Evolutionary conservation across 2,888 invertebrate genomes (phyloP), one percentile per base, ranked within the genome.

Genomic region (Amblyjoppa fuscipennis): DNA sequence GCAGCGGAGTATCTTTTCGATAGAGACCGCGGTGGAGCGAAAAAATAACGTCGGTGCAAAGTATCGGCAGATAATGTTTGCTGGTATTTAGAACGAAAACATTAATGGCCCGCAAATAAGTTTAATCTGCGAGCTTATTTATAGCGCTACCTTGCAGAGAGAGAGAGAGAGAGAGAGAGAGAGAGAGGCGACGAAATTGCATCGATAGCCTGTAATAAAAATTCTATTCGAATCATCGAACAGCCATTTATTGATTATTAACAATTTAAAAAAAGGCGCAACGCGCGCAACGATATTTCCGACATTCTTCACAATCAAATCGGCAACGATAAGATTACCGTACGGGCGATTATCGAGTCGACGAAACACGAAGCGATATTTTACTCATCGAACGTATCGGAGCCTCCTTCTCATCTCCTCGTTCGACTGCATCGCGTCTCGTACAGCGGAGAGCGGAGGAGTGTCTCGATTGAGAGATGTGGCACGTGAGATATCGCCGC

Each of bases 381-480:
- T 64, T 64, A n/a, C 34, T 31, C 16, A 49, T 34, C 34, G 64
- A 61, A 64, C 31, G 16, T 34, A 64, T 64, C 16, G 34, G 16
- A 34, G 9, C 13, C 16, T 1, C 31, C 11, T 64, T 34, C 16
- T 34, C 16, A 16, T 66, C 34, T 53, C 38, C 16, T 51, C 64
- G 51, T 66, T 20, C 34, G 13, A 51, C 11, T 28, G 2, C 45
- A 45, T n/a, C 61, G 41, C 45, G 51, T 70, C 13, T 64, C n/a
- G 64, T 64, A n/a, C 45, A 16, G 11, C 34, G 31, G n/a, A n/a
- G 1, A 28, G 66, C 61, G 68, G 49, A 25, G 49, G 38, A 56
- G 70, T 49, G 38, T 56, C 56, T 71, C 78, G 78, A 78, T 73
- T 51, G 83, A 74, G 83, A 78, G 73, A 83, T 78, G 78, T 78